Evolutionary conservation across 2,888 invertebrate genomes (phyloP).

Genomic region (Chydorus sphaericus): DNA sequence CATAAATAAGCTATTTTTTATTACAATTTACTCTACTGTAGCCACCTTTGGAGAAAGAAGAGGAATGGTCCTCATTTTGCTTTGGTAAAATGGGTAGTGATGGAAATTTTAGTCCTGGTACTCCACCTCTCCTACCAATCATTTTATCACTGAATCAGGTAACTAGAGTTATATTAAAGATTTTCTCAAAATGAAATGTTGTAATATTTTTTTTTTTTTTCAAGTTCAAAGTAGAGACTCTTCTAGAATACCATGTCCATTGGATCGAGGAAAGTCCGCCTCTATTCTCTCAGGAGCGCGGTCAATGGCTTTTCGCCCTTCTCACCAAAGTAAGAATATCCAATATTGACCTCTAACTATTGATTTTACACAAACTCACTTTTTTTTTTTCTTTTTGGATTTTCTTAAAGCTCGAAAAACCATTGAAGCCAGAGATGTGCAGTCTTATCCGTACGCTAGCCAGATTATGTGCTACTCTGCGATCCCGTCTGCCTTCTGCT

Average conservation of each 20-base stretch:
- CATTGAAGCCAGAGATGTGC: slow-evolving; percentile 50
- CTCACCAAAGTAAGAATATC: no score
- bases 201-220: slow-evolving; percentile 12
- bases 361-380: no score
- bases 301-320: slow-evolving; percentile 55
- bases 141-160: slow-evolving; percentile 34
- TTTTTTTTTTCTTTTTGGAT: no score
- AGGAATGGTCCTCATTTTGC: slow-evolving; percentile 35
- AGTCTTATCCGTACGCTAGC: slow-evolving; percentile 47
- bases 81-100: slow-evolving; percentile 24
- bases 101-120: slow-evolving; percentile 22
- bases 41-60: slow-evolving; percentile 32
- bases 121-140: slow-evolving; percentile 29
- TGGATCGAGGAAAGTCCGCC: slow-evolving; percentile 32
- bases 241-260: slow-evolving; percentile 36
- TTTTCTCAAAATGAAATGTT: no score
- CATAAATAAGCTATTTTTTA: slow-evolving; percentile 20
- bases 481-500: slow-evolving; percentile 28
- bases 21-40: slow-evolving; percentile 22
- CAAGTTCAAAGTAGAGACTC: slow-evolving; percentile 31
- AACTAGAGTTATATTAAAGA: not conserved
- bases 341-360: no score
- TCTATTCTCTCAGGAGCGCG: slow-evolving; percentile 37
- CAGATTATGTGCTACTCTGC: slow-evolving; percentile 42
- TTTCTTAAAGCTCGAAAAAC: slow-evolving; percentile 47